phyloP scores from a whole-genome alignment of 2,797 vertebrate species.

The Phoebastria nigripes region DNA sequence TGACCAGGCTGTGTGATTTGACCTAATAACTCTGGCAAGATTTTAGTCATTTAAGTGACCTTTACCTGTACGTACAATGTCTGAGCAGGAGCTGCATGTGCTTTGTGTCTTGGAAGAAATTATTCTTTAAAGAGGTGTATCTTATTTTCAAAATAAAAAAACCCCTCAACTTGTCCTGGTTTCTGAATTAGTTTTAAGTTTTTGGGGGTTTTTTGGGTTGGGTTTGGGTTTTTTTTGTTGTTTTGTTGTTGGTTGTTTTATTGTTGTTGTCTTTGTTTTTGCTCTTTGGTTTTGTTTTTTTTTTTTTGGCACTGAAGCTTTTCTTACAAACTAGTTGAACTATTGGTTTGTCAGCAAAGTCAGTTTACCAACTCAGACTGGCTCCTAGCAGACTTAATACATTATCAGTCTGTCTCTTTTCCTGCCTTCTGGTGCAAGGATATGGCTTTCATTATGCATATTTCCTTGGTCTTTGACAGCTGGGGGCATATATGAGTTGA shows the following conservation, averaged over 20 bases:
- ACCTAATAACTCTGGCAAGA: background rate
- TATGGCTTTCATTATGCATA: conserved; percentile 22
- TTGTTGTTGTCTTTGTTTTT: background rate
- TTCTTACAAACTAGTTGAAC: background rate
- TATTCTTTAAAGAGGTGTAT: background rate
- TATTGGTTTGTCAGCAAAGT: background rate
- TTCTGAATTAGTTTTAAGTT: background rate
- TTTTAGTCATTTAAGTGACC: background rate
- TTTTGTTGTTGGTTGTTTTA: too few relatives aligned
- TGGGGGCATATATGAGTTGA: background rate
- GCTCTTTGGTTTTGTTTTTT: background rate
- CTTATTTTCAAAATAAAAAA: background rate
- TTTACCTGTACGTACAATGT: accelerated
- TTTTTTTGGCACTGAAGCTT: accelerated
- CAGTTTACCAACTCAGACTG: background rate
- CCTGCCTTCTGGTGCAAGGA: conserved; percentile 3
- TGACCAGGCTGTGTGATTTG: background rate
- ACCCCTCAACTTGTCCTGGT: background rate
- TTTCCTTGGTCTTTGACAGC: conserved; percentile 33
- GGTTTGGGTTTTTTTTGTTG: too few relatives aligned
- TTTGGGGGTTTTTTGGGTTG: accelerated
- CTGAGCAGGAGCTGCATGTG: background rate
- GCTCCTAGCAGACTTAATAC: background rate
- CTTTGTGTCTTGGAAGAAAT: background rate
- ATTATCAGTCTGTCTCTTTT: conserved; percentile 32